Base-by-base conservation (phyloP, 2,888 invertebrate species). In the Scaptomyza flava region DNA sequence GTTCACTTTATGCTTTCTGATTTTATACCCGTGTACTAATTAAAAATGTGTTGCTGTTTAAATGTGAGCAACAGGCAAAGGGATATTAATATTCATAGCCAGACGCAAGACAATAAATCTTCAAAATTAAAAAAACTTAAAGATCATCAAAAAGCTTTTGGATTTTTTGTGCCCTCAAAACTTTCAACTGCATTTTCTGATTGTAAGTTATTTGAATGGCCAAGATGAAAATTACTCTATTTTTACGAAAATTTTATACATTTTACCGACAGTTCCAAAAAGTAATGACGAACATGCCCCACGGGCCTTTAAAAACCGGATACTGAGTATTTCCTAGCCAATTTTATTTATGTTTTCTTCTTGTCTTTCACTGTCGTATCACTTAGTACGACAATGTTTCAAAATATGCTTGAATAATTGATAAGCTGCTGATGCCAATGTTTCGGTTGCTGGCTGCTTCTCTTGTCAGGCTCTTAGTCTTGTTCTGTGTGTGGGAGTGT, bases 401-500 rank as follows among this genome's bases (percentile, higher is more conserved):
- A 81, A 86, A 87, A 78, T 79, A 74, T 72, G 64, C 68, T 65
- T 86, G 69, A 86, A 86, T 86, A 89, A 84, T 89, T 87, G 81
- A 86, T 89, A 72, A 72, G 71, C 59, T 61, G 77, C 59, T 77
- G 77, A 52, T 68, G 73, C 52, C 77, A 48, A 34, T 66, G 52
- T 56, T 59, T 60, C 20, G 66, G 56, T 33, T 67, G 67, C 46
- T 70, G 62, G 61, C 47, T 79, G 71, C 45, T 69, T 34, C 63
- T 56, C 58, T 68, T 66, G 67, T 76, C 63, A 75, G 56, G 47
- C 63, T 51, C 47, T 60, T 51, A 38, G 54, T 51, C 34, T 9
- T 53, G 23, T 38, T 45, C 11, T 46, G 33, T 50, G 12, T 46
- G 31, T 33, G 8, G 1, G 17, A 30, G 8, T 62, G 31, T 57